Base-by-base conservation (phyloP, 2,888 invertebrate species). In the Leptinotarsa peninsularis region DNA sequence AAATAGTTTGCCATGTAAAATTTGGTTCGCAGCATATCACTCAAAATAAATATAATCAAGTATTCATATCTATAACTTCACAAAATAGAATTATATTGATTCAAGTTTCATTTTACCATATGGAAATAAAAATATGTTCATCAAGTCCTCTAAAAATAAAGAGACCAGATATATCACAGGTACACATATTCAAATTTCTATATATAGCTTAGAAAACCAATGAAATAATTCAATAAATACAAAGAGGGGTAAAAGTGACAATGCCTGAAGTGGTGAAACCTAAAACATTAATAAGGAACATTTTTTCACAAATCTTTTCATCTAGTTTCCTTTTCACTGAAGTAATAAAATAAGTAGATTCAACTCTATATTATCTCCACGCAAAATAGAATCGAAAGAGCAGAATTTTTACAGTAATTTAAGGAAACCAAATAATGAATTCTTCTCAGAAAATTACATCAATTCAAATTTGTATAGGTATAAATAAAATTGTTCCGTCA, bases 1-100 rank as follows among this genome's bases (percentile, higher is more conserved):
- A 63, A 73, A 63, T 69, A 7, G 21, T 68, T 52, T 70, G 63
- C 43, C 43, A 33, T 63, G 43, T 43, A 63, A 70, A 70, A 66
- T 69, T 66, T 74, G 74, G 68, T 72, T 66, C 70, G 68, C 66
- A 74, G 74, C 69, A 56, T 52, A 60, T 70, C 27, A 27, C n/a
- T 54, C 49, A 58, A 33, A 74, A 69, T 70, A 69, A 74, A 74
- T 70, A 69, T 74, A 56, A 23, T 71, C 18, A 78, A 27, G 63
- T 63, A 14, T 21, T 58, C 43, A 4, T 15, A 79, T 72, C 21
- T 54, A 76, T 72, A 77, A 74, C 49, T 71, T 74, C 76, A 76
- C 74, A 74, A 77, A 75, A 74, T 72, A 50, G 14, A 58, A 17
- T 18, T 18, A 3, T 21, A n/a, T 21, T 21, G 18, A 17, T n/a